phyloP scores from a whole-genome alignment of 2,888 invertebrate species.

The Ophion obscuratus region DNA sequence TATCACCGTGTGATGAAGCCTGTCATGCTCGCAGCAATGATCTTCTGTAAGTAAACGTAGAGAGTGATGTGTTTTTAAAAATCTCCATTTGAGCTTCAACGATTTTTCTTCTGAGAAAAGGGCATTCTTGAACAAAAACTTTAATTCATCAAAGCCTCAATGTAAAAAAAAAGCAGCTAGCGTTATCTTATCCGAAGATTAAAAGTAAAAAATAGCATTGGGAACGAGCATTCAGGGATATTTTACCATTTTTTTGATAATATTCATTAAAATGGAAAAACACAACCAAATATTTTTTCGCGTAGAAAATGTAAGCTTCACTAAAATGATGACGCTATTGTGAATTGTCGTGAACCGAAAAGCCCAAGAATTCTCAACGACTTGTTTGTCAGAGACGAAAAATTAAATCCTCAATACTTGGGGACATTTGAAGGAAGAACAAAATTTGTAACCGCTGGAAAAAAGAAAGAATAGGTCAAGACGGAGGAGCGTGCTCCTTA shows the following conservation, averaged over 20 bases:
- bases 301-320: too few relatives aligned
- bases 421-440: background rate
- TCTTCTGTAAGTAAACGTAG: constrained; percentile 48
- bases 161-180: too few relatives aligned
- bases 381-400: too few relatives aligned
- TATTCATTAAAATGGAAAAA: background rate
- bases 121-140: too few relatives aligned
- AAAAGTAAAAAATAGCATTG: background rate
- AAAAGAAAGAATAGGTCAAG: background rate
- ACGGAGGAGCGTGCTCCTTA: background rate
- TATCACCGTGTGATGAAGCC: constrained; percentile 79
- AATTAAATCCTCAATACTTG: background rate
- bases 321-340: too few relatives aligned
- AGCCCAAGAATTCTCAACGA: too few relatives aligned
- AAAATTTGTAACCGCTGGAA: background rate
- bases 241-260: background rate
- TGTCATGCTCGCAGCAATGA: constrained; percentile 77
- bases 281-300: background rate
- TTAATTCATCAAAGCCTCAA: too few relatives aligned
- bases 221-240: background rate
- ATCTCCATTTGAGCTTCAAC: background rate
- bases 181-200: background rate
- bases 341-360: too few relatives aligned
- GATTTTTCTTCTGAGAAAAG: background rate
- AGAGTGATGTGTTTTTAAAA: background rate